phyloP scores from a whole-genome alignment of 1,140 invertebrate genomes.

The Drosophila orena region DNA sequence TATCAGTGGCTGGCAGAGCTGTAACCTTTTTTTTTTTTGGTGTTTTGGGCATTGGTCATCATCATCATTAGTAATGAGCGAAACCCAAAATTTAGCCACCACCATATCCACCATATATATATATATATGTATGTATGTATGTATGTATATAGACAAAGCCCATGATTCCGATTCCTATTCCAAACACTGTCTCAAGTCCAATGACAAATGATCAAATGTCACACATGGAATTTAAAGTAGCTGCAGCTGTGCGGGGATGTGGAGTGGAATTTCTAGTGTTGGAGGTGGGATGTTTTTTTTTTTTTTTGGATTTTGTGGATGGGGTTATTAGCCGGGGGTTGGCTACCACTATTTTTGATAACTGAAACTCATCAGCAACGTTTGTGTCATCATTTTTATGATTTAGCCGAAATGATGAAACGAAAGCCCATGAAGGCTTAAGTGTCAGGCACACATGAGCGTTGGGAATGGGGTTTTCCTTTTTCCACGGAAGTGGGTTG shows the following conservation, averaged over 20 bases:
- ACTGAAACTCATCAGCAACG: constrained; percentile 75
- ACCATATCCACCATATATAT: too few species aligned
- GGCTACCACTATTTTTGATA: constrained; percentile 70
- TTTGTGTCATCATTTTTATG: constrained; percentile 77
- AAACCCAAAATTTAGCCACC: constrained; percentile 49
- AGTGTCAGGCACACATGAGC: constrained; percentile 25
- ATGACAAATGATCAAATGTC: constrained; percentile 82
- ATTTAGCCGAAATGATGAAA: constrained; percentile 73
- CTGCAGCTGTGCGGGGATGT: constrained; percentile 60
- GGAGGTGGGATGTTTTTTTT: not conserved
- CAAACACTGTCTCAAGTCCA: constrained; percentile 41
- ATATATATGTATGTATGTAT: not conserved
- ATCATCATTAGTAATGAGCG: constrained; percentile 78
- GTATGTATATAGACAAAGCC: constrained; percentile 4
- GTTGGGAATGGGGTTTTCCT: not conserved
- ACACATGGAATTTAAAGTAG: constrained; percentile 83
- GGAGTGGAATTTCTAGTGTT: constrained; percentile 22
- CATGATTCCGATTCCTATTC: constrained; percentile 18
- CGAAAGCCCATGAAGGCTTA: constrained; percentile 69
- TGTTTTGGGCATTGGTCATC: constrained; percentile 56
- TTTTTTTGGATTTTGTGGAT: not conserved
- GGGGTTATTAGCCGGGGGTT: constrained; percentile 55
- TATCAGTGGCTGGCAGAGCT: constrained; percentile 33
- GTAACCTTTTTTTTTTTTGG: constrained; percentile 14
- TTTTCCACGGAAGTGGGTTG: not conserved